A percentile compares a stretch with the other conserved stretches of the same genome.
These are phyloP conservation scores for Anastatus disparis DNA, from an alignment of 1,140 invertebrate species.

Conservation along the genomic window DNA sequence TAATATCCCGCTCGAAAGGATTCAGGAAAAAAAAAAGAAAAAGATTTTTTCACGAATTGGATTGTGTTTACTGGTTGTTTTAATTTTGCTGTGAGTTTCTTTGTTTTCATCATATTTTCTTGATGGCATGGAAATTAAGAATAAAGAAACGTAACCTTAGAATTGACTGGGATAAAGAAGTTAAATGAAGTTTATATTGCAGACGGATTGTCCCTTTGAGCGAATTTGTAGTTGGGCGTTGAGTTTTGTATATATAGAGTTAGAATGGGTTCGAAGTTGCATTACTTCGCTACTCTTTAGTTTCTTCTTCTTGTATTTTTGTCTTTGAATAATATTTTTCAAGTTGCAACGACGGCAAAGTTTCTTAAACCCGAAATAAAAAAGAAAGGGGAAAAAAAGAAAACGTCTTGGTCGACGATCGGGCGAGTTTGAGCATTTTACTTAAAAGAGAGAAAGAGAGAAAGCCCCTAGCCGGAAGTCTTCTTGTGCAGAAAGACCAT, in stretches of 20 bases:
- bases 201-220: neutral
- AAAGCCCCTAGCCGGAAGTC: neutral
- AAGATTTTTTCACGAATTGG: no score
- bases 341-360: neutral
- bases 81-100: no score
- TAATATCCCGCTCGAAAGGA: no score
- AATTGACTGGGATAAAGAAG: conserved; percentile 34
- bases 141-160: neutral
- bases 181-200: conserved; percentile 49
- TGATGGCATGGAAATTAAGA: neutral
- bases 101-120: neutral
- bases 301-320: conserved; percentile 1
- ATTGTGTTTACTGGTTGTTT: no score
- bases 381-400: neutral
- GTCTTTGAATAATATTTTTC: conserved; percentile 39
- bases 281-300: no score
- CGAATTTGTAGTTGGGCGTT: conserved; percentile 23
- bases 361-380: neutral
- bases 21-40: no score
- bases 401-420: conserved; percentile 17
- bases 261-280: no score
- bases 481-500: conserved; percentile 25
- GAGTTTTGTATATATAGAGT: no score
- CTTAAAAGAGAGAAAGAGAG: no score
- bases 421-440: conserved; percentile 15